A percentile compares a stretch with the other conserved stretches of the same genome.
phyloP scores from a whole-genome alignment of 2,113 vertebrate genomes.

The Epinephelus lanceolatus region DNA sequence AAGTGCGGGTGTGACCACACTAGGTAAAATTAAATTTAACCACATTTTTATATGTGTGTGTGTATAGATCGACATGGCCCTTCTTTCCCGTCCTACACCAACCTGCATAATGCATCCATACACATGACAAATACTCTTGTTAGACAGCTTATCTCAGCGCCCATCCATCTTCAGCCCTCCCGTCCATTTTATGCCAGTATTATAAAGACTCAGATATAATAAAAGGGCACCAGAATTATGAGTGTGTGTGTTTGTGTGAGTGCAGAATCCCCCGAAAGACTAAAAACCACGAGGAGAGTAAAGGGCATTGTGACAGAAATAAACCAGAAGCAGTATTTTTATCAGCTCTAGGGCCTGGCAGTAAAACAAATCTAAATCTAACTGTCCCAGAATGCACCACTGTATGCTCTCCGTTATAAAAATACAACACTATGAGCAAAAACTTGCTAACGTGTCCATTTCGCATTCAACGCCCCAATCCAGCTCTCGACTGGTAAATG shows the following conservation, averaged over 20 bases:
- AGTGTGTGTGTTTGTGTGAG: background rate
- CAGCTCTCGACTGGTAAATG: conserved; percentile 15
- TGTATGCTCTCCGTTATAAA: conserved; percentile 10
- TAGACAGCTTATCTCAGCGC: background rate
- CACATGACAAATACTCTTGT: conserved; percentile 5
- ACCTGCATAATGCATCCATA: background rate
- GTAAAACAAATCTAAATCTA: conserved; percentile 28
- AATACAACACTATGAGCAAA: background rate
- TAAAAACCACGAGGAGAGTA: conserved; percentile 9
- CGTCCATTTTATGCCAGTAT: conserved; percentile 28
- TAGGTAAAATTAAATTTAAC: conserved; percentile 1
- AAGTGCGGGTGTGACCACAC: conserved; percentile 24
- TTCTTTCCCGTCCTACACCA: fast-evolving
- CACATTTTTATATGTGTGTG: background rate
- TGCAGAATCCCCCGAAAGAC: background rate
- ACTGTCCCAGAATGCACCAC: conserved; percentile 25
- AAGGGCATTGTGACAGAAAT: conserved; percentile 46
- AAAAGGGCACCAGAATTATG: background rate
- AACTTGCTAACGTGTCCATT: conserved; percentile 21
- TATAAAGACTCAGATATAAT: background rate
- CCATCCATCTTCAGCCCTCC: background rate
- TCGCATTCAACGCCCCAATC: conserved; percentile 16
- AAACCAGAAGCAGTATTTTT: conserved; percentile 18
- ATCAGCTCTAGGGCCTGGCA: conserved; percentile 29
- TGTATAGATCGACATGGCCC: background rate